A percentile compares a stretch with the other conserved stretches of the same genome.
Evolutionary conservation across 2,888 invertebrate genomes (phyloP).

Genomic region (Liodrosophila aerea): DNA sequence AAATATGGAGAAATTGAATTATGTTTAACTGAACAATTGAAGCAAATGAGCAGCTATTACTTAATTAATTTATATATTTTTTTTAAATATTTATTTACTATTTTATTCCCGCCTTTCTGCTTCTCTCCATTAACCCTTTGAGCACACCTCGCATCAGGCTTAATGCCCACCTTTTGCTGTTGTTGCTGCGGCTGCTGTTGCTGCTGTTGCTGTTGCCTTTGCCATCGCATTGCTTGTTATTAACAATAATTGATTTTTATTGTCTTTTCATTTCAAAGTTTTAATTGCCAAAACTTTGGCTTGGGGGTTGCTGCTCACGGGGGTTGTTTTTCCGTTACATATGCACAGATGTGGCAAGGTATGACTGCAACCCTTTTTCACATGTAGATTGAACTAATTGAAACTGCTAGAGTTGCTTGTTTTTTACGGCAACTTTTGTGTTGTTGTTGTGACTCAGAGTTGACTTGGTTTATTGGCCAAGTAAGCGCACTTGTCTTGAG

Average conservation of each 20-base stretch:
- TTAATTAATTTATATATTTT: too few species aligned
- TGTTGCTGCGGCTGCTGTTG: constrained; percentile 1
- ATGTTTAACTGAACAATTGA: too few species aligned
- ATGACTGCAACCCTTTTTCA: constrained; percentile 27
- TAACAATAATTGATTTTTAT: constrained; percentile 76
- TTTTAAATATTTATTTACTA: too few species aligned
- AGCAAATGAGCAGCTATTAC: too few species aligned
- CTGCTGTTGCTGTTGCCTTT: constrained; percentile 19
- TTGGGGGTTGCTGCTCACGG: constrained; percentile 22
- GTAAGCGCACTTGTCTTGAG: not conserved
- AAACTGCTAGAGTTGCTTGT: constrained; percentile 33
- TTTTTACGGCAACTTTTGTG: too few species aligned
- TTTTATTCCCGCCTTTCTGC: not conserved
- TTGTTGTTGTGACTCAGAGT: not conserved
- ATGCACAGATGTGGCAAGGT: constrained; percentile 6
- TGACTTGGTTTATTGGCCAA: constrained; percentile 7
- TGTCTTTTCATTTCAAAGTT: constrained; percentile 65
- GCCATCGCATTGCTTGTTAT: too few species aligned
- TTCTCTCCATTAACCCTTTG: not conserved
- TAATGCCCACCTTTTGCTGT: constrained; percentile 6
- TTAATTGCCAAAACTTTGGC: constrained; percentile 64
- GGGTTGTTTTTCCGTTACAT: constrained; percentile 39
- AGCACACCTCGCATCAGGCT: constrained; percentile 18
- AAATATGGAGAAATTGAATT: too few species aligned
- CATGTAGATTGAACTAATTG: constrained; percentile 68